Percentiles rank a stretch among this genome's conserved stretches.
phyloP scores from a whole-genome alignment of 2,888 invertebrate genomes.

The Pristionchus exspectatus region DNA sequence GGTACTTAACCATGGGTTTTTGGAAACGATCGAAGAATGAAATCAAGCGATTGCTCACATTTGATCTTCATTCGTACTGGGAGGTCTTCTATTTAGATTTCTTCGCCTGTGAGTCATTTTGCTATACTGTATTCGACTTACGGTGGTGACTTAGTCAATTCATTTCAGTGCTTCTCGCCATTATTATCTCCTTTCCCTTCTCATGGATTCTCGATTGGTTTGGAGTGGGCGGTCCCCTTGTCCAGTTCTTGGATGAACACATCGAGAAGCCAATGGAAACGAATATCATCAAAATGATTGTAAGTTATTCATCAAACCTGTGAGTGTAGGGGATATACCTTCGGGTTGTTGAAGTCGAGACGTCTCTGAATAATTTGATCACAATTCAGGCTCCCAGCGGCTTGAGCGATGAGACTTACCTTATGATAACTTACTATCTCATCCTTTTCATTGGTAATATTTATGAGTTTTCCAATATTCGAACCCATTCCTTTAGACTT shows the following conservation, averaged over 20 bases:
- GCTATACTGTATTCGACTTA: background rate
- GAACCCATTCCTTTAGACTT: background rate
- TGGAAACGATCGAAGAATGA: background rate
- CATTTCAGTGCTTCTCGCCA: background rate
- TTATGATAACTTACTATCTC: background rate
- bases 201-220: background rate
- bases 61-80: slow-evolving; percentile 19
- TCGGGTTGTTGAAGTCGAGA: no score
- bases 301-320: background rate
- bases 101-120: background rate
- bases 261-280: background rate
- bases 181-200: background rate
- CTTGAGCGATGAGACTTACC: background rate
- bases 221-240: background rate
- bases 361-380: background rate
- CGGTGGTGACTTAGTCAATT: background rate
- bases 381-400: background rate
- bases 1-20: slow-evolving; percentile 20
- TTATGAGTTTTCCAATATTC: background rate
- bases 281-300: background rate
- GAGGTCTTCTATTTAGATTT: slow-evolving; percentile 11
- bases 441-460: background rate
- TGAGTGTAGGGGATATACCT: no score
- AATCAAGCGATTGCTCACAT: background rate
- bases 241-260: background rate